Conservation (phyloP, 2,113 vertebrate genomes). For the Cinclus cinclus region DNA sequence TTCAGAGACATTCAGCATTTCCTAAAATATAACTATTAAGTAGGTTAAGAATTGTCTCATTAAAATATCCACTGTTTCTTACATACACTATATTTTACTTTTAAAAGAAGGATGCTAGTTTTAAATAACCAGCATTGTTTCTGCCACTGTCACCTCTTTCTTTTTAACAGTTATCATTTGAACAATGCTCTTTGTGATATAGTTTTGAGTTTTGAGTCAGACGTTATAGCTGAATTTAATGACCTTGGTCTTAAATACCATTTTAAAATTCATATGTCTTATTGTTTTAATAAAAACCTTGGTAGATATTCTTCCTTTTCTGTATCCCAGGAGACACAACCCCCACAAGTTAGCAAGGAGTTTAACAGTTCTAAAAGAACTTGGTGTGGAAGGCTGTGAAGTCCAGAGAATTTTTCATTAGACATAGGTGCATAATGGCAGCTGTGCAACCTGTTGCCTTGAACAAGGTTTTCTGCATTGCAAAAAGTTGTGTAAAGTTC, state of each 20-base stretch:
- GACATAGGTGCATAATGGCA: neutral
- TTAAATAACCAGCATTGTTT: neutral
- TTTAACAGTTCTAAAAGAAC: neutral
- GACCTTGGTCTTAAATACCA: neutral
- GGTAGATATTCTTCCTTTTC: neutral
- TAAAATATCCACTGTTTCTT: neutral
- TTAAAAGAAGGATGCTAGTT: neutral
- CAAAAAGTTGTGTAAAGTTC: neutral
- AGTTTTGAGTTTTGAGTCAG: neutral
- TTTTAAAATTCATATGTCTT: neutral
- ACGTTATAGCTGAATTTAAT: neutral
- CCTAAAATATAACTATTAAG: constrained; percentile 20
- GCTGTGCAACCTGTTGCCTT: neutral
- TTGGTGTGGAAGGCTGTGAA: neutral
- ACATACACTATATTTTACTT: neutral
- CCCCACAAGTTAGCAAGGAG: accelerated
- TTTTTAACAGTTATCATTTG: neutral
- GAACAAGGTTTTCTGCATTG: neutral
- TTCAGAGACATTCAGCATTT: neutral
- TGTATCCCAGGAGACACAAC: neutral
- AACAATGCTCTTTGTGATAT: neutral
- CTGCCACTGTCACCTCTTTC: neutral
- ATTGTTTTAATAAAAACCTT: neutral
- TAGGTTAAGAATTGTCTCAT: neutral
- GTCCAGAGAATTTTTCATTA: neutral